Conservation (phyloP, 2,797 vertebrate genomes). For the Hydrophis major region DNA sequence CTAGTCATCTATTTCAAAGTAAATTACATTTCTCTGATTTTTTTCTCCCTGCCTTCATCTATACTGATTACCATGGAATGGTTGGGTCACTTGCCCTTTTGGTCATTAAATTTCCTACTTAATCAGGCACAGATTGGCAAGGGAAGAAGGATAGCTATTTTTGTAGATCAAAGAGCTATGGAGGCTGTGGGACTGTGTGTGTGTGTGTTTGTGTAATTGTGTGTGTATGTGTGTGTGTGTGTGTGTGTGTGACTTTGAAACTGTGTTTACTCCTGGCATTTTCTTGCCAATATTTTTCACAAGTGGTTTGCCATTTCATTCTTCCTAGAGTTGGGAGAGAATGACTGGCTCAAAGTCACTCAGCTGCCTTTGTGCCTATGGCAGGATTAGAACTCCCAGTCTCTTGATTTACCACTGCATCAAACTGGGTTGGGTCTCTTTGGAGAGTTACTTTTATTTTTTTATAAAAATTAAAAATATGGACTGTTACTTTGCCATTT, state of each 20-base stretch:
- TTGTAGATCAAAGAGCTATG: not conserved
- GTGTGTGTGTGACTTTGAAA: not conserved
- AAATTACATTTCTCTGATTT: constrained; percentile 27
- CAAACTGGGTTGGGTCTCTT: not conserved
- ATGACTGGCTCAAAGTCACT: not conserved
- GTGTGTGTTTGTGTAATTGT: no score
- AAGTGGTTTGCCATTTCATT: not conserved
- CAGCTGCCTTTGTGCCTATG: not conserved
- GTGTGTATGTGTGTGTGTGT: no score
- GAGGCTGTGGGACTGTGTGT: not conserved
- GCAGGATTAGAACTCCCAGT: not conserved
- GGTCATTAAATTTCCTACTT: constrained; percentile 35
- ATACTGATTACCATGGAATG: constrained; percentile 25
- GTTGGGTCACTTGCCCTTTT: constrained; percentile 45
- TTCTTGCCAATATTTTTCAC: not conserved
- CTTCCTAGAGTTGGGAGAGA: not conserved
- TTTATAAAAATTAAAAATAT: not conserved
- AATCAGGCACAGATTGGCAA: not conserved
- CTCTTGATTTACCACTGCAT: not conserved
- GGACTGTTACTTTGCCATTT: not conserved
- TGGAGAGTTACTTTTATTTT: not conserved
- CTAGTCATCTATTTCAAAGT: constrained; percentile 3
- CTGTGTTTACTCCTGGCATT: not conserved
- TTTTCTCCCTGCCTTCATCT: not conserved
- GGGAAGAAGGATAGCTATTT: not conserved